These are phyloP conservation scores for Nymphalis c-album DNA, from an alignment of 2,888 invertebrate species.

Conservation along the genomic window DNA sequence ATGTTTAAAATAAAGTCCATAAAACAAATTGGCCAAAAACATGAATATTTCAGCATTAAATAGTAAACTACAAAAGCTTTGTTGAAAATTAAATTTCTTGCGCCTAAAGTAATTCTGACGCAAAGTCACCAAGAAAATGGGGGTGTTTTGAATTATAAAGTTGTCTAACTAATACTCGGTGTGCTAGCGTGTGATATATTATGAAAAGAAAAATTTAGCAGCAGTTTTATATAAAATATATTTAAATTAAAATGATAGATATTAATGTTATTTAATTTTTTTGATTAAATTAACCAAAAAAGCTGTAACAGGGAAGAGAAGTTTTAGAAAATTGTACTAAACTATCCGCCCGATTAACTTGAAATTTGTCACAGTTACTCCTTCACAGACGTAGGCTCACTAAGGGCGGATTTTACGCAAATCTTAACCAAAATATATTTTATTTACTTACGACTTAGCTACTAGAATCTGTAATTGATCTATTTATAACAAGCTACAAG, in stretches of 20 bases:
- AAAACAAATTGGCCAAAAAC: conserved; percentile 28
- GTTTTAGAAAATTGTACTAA: too few relatives aligned
- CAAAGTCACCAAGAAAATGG: conserved; percentile 45
- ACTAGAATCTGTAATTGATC: too few relatives aligned
- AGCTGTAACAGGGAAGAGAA: too few relatives aligned
- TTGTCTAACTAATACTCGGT: conserved; percentile 33
- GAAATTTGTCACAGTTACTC: too few relatives aligned
- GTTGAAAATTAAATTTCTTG: conserved; percentile 47
- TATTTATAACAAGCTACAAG: too few relatives aligned
- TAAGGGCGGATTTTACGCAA: too few relatives aligned
- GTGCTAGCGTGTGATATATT: conserved; percentile 14
- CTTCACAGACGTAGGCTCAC: too few relatives aligned
- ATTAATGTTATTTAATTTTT: too few relatives aligned
- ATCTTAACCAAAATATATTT: too few relatives aligned
- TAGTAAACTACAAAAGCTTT: conserved; percentile 28
- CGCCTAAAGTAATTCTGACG: conserved; percentile 35
- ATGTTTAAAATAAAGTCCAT: conserved; percentile 11
- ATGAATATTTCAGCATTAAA: conserved; percentile 33
- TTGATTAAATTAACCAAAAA: too few relatives aligned
- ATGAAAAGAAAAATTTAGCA: not conserved
- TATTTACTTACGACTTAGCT: too few relatives aligned
- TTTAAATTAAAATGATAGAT: not conserved
- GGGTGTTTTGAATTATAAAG: conserved; percentile 48
- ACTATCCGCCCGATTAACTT: too few relatives aligned
- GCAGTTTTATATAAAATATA: not conserved